phyloP scores from a whole-genome alignment of 1,140 invertebrate species.

The Temnothorax longispinosus region DNA sequence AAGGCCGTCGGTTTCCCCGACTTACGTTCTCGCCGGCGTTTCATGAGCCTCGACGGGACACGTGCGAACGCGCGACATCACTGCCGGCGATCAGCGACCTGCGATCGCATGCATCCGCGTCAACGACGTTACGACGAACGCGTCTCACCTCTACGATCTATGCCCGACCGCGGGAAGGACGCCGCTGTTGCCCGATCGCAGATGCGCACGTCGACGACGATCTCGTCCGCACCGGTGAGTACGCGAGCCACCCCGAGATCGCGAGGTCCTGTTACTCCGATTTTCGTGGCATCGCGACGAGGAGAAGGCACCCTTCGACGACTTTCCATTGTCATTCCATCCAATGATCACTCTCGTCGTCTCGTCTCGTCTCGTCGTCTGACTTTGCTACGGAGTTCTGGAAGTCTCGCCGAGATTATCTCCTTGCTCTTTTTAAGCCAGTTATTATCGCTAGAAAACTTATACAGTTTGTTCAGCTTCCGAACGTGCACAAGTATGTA shows the following conservation, averaged over 20 bases:
- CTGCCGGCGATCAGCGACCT: constrained; percentile 19
- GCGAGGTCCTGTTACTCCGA: background rate
- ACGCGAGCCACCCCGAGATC: background rate
- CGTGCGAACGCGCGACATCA: constrained; percentile 25
- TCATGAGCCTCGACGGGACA: constrained; percentile 58
- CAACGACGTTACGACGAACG: constrained; percentile 25
- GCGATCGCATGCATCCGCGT: constrained; percentile 47
- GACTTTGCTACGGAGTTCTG: background rate
- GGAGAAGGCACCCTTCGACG: background rate
- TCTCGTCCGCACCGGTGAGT: constrained; percentile 33
- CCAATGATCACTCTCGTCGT: background rate
- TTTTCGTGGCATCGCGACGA: too few relatives aligned
- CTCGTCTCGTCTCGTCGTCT: background rate
- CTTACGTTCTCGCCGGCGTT: constrained; percentile 53
- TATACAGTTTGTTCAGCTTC: background rate
- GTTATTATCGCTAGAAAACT: background rate
- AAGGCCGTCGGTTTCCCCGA: constrained; percentile 35
- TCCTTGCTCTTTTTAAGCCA: background rate
- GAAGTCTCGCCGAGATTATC: background rate
- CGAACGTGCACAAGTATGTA: too few relatives aligned
- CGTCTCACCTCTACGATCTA: constrained; percentile 31
- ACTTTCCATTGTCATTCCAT: constrained; percentile 40
- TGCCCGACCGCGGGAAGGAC: constrained; percentile 22
- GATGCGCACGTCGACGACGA: constrained; percentile 41
- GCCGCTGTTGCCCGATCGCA: constrained; percentile 32